Base-by-base conservation (phyloP, 2,888 invertebrate species). In the Acleris holmiana region DNA sequence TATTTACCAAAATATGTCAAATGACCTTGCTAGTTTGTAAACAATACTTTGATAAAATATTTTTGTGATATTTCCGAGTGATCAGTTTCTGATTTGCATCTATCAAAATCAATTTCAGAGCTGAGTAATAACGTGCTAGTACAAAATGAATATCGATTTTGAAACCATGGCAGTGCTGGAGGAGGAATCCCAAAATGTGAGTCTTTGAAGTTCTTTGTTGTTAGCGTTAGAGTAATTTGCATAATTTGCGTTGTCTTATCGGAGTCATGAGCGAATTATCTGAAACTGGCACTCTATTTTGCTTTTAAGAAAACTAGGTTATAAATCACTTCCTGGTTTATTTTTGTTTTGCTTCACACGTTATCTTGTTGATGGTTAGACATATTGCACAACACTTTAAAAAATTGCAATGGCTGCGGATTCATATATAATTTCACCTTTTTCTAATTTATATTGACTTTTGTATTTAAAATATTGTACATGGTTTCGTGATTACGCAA, bases 11-110 rank as follows among this genome's bases (percentile, higher is more conserved):
- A 89, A 88, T 88, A 88, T 88, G 88, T 88, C 89, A 92, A 89
- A 92, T 95, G 95, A 95, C 95, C 95, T 95, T 95, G 95, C 94
- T 87, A 95, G 94, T 95, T 95, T 95, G 95, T 95, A 95, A 95
- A 95, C 95, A 95, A 93, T 87, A 94, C 93, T 94, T 94, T 94
- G 93, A 86, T 88, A 78, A 70, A 78, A 80, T 72, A 76, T 77
- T 77, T 81, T 35, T 77, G 73, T 75, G 67, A 77, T 81, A 53
- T 94, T 94, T 93, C 92, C 89, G 93, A 91, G 94, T 93, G 93
- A 89, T 74, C 88, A 84, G 67, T 67, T 44, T 67, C 40, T 55
- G 68, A 64, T 68, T 92, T 91, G 89, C 89, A 88, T 93, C 89
- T 86, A 81, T 77, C 69, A 73, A 71, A 70, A 70, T 73, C 76